Conservation (phyloP, 1,140 invertebrate genomes). For the Bombus cullumanus region DNA sequence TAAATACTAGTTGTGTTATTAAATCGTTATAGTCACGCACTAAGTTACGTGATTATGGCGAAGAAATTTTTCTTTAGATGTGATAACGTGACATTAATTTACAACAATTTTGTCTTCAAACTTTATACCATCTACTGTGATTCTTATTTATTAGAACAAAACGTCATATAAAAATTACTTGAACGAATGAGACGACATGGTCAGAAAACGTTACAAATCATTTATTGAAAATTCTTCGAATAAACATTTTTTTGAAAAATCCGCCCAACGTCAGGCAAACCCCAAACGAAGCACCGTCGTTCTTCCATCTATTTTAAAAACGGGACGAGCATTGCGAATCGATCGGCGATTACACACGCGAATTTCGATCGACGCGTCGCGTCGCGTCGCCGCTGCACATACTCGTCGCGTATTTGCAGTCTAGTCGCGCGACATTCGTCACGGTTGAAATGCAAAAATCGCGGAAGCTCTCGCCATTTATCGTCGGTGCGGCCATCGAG, state of each 20-base stretch:
- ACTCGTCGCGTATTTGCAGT: conserved; percentile 10
- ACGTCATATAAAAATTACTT: too few relatives aligned
- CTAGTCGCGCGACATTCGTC: conserved; percentile 36
- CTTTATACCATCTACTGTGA: too few relatives aligned
- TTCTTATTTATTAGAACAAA: too few relatives aligned
- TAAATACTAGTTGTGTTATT: neutral
- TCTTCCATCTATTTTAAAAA: neutral
- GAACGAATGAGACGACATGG: too few relatives aligned
- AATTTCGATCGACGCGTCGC: conserved; percentile 3
- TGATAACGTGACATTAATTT: too few relatives aligned
- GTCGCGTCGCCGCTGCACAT: too few relatives aligned
- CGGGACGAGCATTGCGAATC: neutral
- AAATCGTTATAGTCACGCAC: too few relatives aligned
- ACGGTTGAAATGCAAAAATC: conserved; percentile 37
- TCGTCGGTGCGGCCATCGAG: conserved; percentile 4
- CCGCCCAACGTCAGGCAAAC: neutral
- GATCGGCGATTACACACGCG: neutral
- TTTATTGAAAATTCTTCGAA: neutral
- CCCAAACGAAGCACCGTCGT: too few relatives aligned
- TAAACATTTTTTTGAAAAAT: too few relatives aligned
- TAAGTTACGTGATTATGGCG: too few relatives aligned
- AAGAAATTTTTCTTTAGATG: too few relatives aligned
- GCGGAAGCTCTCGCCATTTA: conserved; percentile 25
- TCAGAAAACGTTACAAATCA: neutral
- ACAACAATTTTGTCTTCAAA: too few relatives aligned